A percentile compares a stretch with the other conserved stretches of the same genome.
These are phyloP conservation scores for Orussus abietinus DNA, from an alignment of 1,140 invertebrate genomes.

Conservation along the genomic window DNA sequence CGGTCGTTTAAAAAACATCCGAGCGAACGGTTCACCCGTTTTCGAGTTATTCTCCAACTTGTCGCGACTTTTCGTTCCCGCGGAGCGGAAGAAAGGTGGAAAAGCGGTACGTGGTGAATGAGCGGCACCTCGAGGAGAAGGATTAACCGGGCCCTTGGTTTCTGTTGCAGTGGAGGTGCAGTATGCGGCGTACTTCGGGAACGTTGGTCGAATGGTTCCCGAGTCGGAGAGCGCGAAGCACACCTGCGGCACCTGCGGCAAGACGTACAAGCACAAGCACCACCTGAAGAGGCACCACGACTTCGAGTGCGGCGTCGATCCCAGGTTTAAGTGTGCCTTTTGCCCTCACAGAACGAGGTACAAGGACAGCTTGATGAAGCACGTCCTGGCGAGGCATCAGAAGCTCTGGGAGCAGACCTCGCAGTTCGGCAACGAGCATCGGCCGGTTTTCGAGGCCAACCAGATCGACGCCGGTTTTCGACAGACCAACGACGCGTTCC, in stretches of 20 bases:
- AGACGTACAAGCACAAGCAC: slow-evolving; percentile 55
- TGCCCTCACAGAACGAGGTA: slow-evolving; percentile 58
- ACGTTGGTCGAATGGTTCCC: background rate
- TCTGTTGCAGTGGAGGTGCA: slow-evolving; percentile 26
- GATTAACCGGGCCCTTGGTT: slow-evolving; percentile 9
- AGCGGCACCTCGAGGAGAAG: slow-evolving; percentile 8
- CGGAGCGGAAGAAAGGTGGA: no score
- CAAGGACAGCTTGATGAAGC: slow-evolving; percentile 51
- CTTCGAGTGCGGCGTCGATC: slow-evolving; percentile 59
- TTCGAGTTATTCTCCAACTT: no score
- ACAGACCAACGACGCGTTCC: no score
- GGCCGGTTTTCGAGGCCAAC: slow-evolving; percentile 14
- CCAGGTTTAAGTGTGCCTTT: slow-evolving; percentile 55
- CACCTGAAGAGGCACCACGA: slow-evolving; percentile 54
- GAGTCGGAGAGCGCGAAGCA: slow-evolving; percentile 20
- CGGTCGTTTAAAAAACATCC: no score
- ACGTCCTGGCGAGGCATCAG: slow-evolving; percentile 40
- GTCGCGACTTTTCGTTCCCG: no score
- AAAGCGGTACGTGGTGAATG: no score
- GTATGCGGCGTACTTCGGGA: slow-evolving; percentile 5
- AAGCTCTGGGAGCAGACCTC: slow-evolving; percentile 28
- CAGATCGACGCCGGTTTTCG: no score
- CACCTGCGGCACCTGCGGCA: slow-evolving; percentile 51
- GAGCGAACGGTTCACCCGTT: no score
- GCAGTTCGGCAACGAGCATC: slow-evolving; percentile 18